Base-by-base conservation (phyloP, 2,797 vertebrate species). In the Megalops cyprinoides region DNA sequence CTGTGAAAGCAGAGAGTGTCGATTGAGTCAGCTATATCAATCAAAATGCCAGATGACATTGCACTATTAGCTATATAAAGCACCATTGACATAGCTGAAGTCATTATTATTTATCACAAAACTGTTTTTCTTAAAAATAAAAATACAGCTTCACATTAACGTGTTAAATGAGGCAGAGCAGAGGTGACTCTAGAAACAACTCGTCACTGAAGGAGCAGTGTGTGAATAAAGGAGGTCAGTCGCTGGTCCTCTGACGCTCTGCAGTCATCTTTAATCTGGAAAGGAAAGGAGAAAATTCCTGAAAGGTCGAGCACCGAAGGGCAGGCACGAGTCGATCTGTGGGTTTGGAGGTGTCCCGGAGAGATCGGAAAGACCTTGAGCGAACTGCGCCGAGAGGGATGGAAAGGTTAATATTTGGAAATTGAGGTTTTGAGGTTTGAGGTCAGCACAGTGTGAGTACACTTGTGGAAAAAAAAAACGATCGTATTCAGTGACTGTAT, bases 191-290 rank as follows among this genome's bases (percentile, higher is more conserved):
- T 44, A 20, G 18, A 71, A 39, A 67, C 1, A 67, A 31, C 4
- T 62, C 37, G 62, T 67, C 39, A 71, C 6, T 39, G 62, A 67
- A 67, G 37, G 62, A 67, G 18, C 10, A 67, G 18, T 10, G 14
- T 42, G 71, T 67, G 62, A 67, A 67, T 67, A 34, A 28, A 39
- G 14, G 51, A 53, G 51, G 67, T 39, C 67, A 71, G 18, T 71
- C 23, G n/a, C 7, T n/a, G 37, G 67, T 44, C 39, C 9, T 37
- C 67, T 71, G 67, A 31, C 39, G 18, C 55, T 55, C 39, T 9
- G 7, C 67, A 44, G 67, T 71, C 67, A 8, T 37, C 34, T 20
- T 3, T 44, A 71, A 37, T 44, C 37, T 42, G 9, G 12, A 31
- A 20, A 37, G 5, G 14, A 6, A 69, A 8, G 31, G 20, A 37